Base-by-base conservation (phyloP, 2,888 invertebrate species). In the Hybos culiciformis region DNA sequence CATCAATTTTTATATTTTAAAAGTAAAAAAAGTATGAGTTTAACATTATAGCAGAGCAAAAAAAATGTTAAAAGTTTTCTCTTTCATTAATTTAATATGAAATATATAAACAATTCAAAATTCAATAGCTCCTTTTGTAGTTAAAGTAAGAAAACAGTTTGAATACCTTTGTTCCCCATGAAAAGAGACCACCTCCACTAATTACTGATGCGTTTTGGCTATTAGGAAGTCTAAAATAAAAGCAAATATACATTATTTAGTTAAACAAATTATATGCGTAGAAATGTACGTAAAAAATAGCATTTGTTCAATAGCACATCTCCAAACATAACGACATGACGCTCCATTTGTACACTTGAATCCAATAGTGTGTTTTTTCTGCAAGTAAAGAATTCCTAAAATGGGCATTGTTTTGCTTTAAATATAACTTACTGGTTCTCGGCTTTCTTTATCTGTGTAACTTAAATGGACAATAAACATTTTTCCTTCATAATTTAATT, bases 231-330 rank as follows among this genome's bases (percentile, higher is more conserved):
- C 91, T 91, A 67, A 11, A n/a, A 9, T 20, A 31, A 11, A 14
- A 15, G 15, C 11, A 38, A 42, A 33, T 15, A 26, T 14, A 20
- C 12, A 37, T 14, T 15, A 19, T 23, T 21, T 24, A 42, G 31
- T 11, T 34, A 29, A 21, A 21, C 8, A 26, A 24, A 15, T 36
- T 9, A 12, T 36, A n/a, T n/a, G n/a, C n/a, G n/a, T n/a, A n/a
- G n/a, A 32, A 32, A 74, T 82, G 80, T 70, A 93, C 93, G 94
- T 96, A 69, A 93, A 97, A 71, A 97, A 97, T 52, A 94, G 72
- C 81, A 94, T 90, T 70, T 96, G 96, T 62, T 96, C 94, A 52
- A 96, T 88, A 38, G 94, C 92, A 70, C 93, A 93, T 61, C 88
- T 80, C 96, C 96, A 97, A 48, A 97, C 82, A 68, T 96, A 92